Conservation (phyloP, 2,797 vertebrate genomes). For the Hephaestus fuliginosus region DNA sequence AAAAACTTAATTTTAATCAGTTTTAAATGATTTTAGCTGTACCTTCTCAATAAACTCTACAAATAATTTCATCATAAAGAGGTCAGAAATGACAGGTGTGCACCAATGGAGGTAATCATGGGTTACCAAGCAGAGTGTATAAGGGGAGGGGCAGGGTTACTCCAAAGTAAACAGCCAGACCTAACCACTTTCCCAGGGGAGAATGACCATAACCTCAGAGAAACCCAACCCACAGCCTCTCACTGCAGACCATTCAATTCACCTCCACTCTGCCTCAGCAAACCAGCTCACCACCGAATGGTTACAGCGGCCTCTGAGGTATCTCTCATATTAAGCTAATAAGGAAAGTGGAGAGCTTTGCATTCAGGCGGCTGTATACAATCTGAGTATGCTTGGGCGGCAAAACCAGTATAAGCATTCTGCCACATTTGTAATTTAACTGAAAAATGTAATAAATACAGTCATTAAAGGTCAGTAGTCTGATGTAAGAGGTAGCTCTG, state of each 20-base stretch:
- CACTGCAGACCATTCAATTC: constrained; percentile 81
- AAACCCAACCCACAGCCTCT: constrained; percentile 85
- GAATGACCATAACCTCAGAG: constrained; percentile 88
- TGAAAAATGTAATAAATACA: constrained; percentile 8
- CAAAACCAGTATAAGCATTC: constrained; percentile 3
- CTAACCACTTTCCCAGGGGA: constrained; percentile 87
- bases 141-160: constrained; percentile 76
- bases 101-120: constrained; percentile 66
- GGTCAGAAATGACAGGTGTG: constrained; percentile 73
- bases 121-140: constrained; percentile 70
- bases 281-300: constrained; percentile 82
- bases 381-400: constrained; percentile 14
- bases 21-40: constrained; percentile 4
- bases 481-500: constrained; percentile 9
- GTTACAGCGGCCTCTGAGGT: constrained; percentile 83
- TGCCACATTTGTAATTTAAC: constrained; percentile 1
- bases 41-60: constrained; percentile 10
- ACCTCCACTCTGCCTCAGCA: constrained; percentile 78
- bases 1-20: not conserved
- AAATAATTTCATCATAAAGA: constrained; percentile 27
- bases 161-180: constrained; percentile 86
- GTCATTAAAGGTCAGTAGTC: not conserved
- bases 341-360: constrained; percentile 51
- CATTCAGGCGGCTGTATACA: constrained; percentile 26
- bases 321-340: constrained; percentile 64